Evolutionary conservation across 1,140 invertebrate genomes (phyloP).

Genomic region (Temnothorax longispinosus): DNA sequence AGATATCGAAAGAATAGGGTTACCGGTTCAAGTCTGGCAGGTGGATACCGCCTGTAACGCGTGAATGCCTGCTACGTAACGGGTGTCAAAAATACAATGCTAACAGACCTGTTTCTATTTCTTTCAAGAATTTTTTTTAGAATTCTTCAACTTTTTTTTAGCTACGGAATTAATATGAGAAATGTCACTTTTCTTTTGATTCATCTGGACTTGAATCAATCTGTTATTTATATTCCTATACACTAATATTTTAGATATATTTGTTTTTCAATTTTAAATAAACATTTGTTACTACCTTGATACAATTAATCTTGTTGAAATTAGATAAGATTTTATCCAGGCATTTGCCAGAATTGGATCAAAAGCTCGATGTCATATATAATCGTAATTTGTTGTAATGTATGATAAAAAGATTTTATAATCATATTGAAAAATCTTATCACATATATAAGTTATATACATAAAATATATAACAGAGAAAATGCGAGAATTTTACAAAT

Average conservation of each 20-base stretch:
- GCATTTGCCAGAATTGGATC: not conserved
- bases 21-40: slow-evolving; percentile 75
- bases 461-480: not conserved
- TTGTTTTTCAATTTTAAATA: not conserved
- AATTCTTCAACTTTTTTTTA: not conserved
- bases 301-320: not conserved
- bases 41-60: slow-evolving; percentile 71
- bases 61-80: slow-evolving; percentile 66
- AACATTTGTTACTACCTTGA: not conserved
- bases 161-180: not conserved
- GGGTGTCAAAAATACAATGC: slow-evolving; percentile 70
- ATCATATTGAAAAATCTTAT: not conserved
- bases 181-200: not conserved
- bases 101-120: not conserved
- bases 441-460: not conserved
- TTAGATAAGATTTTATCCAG: not conserved
- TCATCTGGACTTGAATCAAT: not conserved
- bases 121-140: not conserved
- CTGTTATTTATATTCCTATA: not conserved
- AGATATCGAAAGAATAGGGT: slow-evolving; percentile 77
- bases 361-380: not conserved
- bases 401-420: not conserved
- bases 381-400: not conserved
- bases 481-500: not conserved
- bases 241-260: not conserved